phyloP scores from a whole-genome alignment of 2,888 invertebrate genomes.

The Heliconius ethilla region DNA sequence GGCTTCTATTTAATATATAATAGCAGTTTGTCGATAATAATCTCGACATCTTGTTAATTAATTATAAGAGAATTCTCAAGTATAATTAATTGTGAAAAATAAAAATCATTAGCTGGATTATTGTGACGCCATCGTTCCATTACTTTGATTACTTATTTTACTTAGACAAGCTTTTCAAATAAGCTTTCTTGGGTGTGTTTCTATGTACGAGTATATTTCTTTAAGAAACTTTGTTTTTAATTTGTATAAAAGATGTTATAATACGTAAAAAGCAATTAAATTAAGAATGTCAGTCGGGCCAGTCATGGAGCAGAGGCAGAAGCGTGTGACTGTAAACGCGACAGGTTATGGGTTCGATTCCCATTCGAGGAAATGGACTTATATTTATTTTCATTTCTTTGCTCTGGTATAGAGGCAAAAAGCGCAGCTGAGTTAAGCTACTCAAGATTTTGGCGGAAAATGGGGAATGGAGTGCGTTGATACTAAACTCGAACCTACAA shows the following conservation, averaged over 20 bases:
- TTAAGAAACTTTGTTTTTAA: constrained; percentile 10
- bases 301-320: too few relatives aligned
- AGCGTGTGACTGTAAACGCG: too few relatives aligned
- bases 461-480: too few relatives aligned
- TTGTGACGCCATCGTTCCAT: constrained; percentile 24
- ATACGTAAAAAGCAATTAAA: not conserved
- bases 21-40: not conserved
- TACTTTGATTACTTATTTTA: constrained; percentile 27
- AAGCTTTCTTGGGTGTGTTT: constrained; percentile 16
- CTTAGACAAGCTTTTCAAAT: constrained; percentile 17
- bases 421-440: too few relatives aligned
- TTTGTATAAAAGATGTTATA: not conserved
- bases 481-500: too few relatives aligned
- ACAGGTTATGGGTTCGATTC: too few relatives aligned
- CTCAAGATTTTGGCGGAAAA: not conserved
- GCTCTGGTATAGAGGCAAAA: too few relatives aligned
- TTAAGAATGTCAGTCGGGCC: not conserved
- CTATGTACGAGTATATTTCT: constrained; percentile 3
- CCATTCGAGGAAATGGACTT: too few relatives aligned
- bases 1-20: not conserved
- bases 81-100: constrained; percentile 8
- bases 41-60: not conserved
- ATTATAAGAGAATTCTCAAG: not conserved
- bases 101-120: constrained; percentile 18
- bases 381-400: too few relatives aligned